Evolutionary conservation across 2,797 vertebrate genomes (phyloP), one percentile per base, ranked within the genome.

Genomic region (Nyctalus aviator): DNA sequence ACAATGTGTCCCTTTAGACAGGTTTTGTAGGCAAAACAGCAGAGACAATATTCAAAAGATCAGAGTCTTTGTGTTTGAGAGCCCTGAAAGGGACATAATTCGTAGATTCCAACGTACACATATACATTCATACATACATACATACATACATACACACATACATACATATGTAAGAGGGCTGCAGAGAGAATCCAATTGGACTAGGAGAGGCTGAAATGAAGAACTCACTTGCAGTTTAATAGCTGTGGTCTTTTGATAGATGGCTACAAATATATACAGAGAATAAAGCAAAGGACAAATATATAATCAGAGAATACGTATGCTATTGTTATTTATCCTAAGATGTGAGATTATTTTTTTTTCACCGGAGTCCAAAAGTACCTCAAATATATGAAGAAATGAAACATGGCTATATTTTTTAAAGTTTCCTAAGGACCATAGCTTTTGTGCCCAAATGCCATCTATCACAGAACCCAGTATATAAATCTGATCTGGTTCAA

Each of bases 11-110:
- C 84, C 93, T 97, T 89, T 87, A 97, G 95, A 95, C 84, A 94
- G 91, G 88, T 95, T 94, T 0, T 75, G 73, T 50, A 62, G 94
- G 82, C 90, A 76, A 95, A 97, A 97, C 75, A 46, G 89, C 50
- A 68, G 85, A 96, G 48, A 90, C 48, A 97, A 96, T 96, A 97
- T 96, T 97, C 85, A 96, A 97, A 97, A 93, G 95, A 97, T 0
- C 7, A 94, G 14, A 64, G 66, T 64, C 75, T 41, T 91, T 96
- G 15, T 94, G 86, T 85, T 64, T 78, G 57, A 91, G 83, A 50
- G 81, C 85, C 81, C 95, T 84, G 23, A 72, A 81, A 91, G 69
- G 57, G 23, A 75, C 96, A 88, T 68, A 96, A 94, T 90, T 89
- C 12, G 4, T 35, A 95, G 50, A 71, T 59, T 75, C 37, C 71